A percentile compares a stretch with the other conserved stretches of the same genome.
These are phyloP conservation scores for Coenobita brevimanus DNA, from an alignment of 1,140 invertebrate genomes.

Conservation along the genomic window DNA sequence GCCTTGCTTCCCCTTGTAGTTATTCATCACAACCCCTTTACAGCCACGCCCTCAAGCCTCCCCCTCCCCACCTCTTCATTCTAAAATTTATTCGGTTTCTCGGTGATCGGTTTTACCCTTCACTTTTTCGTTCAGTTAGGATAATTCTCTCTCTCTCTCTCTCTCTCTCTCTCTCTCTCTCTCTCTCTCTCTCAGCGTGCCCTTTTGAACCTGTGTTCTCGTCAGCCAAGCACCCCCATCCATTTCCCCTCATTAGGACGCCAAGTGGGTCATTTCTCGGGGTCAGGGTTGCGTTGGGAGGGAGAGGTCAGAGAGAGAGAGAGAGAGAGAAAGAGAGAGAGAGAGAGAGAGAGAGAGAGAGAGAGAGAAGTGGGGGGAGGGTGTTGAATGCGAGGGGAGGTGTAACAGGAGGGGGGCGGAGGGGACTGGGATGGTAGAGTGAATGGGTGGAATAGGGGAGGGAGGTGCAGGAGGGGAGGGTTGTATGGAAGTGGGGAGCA, in stretches of 20 bases:
- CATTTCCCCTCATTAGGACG: not conserved
- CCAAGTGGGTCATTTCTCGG: no score
- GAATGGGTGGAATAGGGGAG: not conserved
- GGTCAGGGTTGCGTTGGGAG: no score
- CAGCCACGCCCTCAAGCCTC: not conserved
- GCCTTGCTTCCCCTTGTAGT: not conserved
- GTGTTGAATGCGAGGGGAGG: no score
- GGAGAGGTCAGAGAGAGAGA: no score
- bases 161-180: constrained; percentile 26
- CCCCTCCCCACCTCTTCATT: not conserved
- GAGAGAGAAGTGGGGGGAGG: not conserved
- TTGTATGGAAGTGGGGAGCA: not conserved
- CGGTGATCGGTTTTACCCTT: not conserved
- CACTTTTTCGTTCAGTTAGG: not conserved
- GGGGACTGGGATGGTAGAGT: no score
- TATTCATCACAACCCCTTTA: not conserved
- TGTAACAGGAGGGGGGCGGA: no score
- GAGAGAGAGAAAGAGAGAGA: no score
- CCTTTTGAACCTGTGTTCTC: not conserved
- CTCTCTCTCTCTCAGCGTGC: constrained; percentile 10
- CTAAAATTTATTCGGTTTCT: not conserved
- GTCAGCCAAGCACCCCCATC: not conserved
- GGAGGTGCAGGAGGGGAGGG: not conserved
- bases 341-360: not conserved
- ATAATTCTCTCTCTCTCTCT: constrained; percentile 20